Percentiles rank a stretch among this genome's conserved stretches.
Evolutionary conservation across 2,888 invertebrate genomes (phyloP).

Genomic region (Smittia sp.): DNA sequence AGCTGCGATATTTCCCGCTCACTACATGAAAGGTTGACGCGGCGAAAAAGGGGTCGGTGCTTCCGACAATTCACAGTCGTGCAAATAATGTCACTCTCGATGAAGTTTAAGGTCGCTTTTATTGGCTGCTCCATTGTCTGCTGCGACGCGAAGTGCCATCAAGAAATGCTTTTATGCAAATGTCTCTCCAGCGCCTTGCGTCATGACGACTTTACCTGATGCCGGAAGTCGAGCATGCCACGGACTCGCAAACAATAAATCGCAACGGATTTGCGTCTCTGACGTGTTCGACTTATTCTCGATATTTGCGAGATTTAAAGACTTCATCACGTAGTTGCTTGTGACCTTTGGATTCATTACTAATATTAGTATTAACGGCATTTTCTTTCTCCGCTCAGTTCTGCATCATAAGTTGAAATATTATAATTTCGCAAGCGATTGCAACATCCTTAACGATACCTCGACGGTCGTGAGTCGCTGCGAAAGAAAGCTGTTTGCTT

Average conservation of each 20-base stretch:
- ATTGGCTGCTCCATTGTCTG: background rate
- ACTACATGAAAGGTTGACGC: background rate
- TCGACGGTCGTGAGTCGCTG: background rate
- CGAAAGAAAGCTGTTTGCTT: constrained; percentile 18
- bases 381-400: background rate
- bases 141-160: background rate
- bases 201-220: background rate
- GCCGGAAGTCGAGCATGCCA: background rate
- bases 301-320: background rate
- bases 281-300: constrained; percentile 10
- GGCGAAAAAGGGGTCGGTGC: background rate
- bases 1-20: background rate
- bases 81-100: constrained; percentile 2
- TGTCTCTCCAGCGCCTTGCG: background rate
- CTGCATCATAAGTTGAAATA: background rate
- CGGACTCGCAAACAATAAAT: background rate
- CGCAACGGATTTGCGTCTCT: constrained; percentile 2
- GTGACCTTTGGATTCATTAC: constrained; percentile 8
- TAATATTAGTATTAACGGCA: constrained; percentile 4
- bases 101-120: constrained; percentile 20
- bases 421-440: constrained; percentile 7
- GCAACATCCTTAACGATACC: constrained; percentile 6
- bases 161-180: constrained; percentile 8
- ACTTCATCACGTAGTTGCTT: background rate
- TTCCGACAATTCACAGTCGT: constrained; percentile 1